Evolutionary conservation across 1,140 invertebrate species (phyloP).

Genomic region (Apolygus lucorum): DNA sequence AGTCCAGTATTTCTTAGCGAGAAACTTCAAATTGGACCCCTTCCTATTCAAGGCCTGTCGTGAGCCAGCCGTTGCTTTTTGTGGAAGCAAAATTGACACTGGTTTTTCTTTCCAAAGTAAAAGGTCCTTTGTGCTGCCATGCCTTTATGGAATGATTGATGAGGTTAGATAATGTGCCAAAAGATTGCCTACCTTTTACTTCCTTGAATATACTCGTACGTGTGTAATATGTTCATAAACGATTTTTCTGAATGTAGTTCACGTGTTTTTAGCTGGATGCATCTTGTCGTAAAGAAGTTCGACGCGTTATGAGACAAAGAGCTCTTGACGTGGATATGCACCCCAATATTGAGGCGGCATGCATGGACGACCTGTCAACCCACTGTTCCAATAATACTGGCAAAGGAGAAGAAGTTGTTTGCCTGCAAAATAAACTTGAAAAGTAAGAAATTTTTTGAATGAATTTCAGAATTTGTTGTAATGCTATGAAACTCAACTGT

Average conservation of each 20-base stretch:
- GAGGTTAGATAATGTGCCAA: constrained; percentile 33
- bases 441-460: constrained; percentile 43
- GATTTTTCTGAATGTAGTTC: constrained; percentile 1
- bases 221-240: neutral
- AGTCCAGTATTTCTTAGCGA: constrained; percentile 93
- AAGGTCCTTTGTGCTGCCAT: constrained; percentile 75
- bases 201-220: too few relatives aligned
- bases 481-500: too few relatives aligned
- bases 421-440: constrained; percentile 86
- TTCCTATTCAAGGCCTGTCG: constrained; percentile 80
- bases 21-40: constrained; percentile 89
- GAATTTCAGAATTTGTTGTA: too few relatives aligned
- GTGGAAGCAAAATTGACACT: constrained; percentile 67
- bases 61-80: constrained; percentile 72
- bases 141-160: constrained; percentile 69
- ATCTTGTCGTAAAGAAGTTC: constrained; percentile 68
- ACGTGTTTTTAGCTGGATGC: constrained; percentile 44
- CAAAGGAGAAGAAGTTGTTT: constrained; percentile 81
- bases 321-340: constrained; percentile 86
- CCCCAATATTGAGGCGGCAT: constrained; percentile 86
- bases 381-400: constrained; percentile 75
- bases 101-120: constrained; percentile 61
- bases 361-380: constrained; percentile 73
- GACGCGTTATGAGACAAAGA: constrained; percentile 82
- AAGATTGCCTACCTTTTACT: neutral